phyloP scores from a whole-genome alignment of 2,797 vertebrate species.

The Sebastes trivittatus region DNA sequence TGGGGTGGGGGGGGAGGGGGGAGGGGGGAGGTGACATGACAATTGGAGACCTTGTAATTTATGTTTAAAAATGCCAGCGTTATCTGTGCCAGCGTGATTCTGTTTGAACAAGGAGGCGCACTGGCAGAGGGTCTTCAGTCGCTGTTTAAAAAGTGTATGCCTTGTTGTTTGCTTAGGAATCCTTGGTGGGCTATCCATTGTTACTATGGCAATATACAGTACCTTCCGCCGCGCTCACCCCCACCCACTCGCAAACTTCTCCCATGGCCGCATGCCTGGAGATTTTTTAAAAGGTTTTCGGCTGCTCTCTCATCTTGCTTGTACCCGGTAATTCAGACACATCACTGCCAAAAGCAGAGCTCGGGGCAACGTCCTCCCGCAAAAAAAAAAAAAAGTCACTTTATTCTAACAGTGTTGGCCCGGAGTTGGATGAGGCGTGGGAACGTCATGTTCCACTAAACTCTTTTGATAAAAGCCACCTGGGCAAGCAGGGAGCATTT shows the following conservation, averaged over 20 bases:
- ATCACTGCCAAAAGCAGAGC: constrained; percentile 54
- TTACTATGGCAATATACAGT: constrained; percentile 75
- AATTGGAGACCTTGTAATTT: constrained; percentile 75
- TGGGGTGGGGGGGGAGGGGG: rapidly evolving
- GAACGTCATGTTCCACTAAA: constrained; percentile 60
- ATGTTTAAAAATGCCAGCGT: constrained; percentile 65
- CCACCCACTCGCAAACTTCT: constrained; percentile 38
- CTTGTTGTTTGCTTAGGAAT: constrained; percentile 63
- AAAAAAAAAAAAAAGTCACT: constrained; percentile 21
- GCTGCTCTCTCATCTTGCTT: constrained; percentile 53
- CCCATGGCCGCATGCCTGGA: constrained; percentile 58
- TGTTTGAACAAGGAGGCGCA: constrained; percentile 56
- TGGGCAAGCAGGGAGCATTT: constrained; percentile 61
- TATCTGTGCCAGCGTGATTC: constrained; percentile 59
- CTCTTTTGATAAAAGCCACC: constrained; percentile 72
- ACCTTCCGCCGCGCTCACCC: constrained; percentile 12
- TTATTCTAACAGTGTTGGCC: constrained; percentile 47
- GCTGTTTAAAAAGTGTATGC: constrained; percentile 48
- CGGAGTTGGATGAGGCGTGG: constrained; percentile 51
- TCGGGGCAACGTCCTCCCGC: constrained; percentile 19
- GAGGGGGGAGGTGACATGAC: constrained; percentile 70
- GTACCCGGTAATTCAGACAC: constrained; percentile 56
- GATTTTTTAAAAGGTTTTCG: constrained; percentile 26
- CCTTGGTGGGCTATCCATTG: constrained; percentile 65
- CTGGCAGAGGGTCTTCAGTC: constrained; percentile 40